Evolutionary conservation across 30 jellyfish, hydroid and myxozoan genomes (phyloP).

Genomic region (Pseudorhiza aurosa): DNA sequence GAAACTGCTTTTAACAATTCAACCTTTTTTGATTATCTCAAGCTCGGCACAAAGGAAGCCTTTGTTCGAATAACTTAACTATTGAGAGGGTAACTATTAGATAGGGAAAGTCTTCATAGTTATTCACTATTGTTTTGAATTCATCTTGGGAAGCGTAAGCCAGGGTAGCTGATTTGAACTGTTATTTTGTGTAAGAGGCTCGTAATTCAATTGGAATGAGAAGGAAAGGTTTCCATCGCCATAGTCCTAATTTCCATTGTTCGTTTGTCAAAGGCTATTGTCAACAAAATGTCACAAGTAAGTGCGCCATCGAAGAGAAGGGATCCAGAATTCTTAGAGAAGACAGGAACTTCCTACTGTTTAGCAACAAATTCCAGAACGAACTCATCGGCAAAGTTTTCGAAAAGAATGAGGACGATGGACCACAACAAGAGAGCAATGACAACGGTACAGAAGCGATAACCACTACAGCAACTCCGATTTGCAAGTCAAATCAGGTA

Average conservation of each 20-base stretch:
- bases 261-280: conserved; percentile 30
- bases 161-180: no score
- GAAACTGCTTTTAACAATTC: no score
- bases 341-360: conserved; percentile 65
- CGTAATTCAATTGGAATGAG: no score
- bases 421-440: neutral
- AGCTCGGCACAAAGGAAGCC: no score
- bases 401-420: conserved; percentile 33
- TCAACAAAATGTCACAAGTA: conserved; percentile 36
- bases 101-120: no score
- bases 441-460: neutral
- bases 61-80: no score
- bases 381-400: conserved; percentile 41
- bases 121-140: no score
- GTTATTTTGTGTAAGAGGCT: no score
- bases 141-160: no score
- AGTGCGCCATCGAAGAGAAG: conserved; percentile 41
- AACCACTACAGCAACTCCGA: neutral
- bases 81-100: no score
- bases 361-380: conserved; percentile 77
- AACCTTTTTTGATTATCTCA: no score
- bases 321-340: conserved; percentile 59
- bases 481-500: neutral
- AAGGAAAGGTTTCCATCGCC: no score
- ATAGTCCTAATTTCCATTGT: neutral